These are phyloP conservation scores for Oryzaephilus surinamensis DNA, from an alignment of 1,140 invertebrate genomes.

Conservation along the genomic window DNA sequence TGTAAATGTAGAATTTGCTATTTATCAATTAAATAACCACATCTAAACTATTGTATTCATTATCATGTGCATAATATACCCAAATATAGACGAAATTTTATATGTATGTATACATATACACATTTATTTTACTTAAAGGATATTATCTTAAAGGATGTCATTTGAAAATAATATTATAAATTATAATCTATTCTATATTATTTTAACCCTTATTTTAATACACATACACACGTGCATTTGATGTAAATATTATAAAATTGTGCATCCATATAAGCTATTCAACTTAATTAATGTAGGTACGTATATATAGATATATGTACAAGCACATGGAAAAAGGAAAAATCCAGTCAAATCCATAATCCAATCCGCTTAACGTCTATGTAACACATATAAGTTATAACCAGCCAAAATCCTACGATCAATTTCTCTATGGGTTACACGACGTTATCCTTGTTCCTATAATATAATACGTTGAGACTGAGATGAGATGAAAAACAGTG, in stretches of 20 bases:
- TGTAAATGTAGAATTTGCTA: conserved; percentile 3
- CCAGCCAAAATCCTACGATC: conserved; percentile 22
- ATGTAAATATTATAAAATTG: neutral
- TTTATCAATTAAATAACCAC: neutral
- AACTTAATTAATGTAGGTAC: conserved; percentile 18
- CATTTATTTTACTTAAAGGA: too few relatives aligned
- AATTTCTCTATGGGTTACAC: conserved; percentile 25
- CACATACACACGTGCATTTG: too few relatives aligned
- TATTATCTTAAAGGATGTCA: neutral
- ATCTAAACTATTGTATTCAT: too few relatives aligned
- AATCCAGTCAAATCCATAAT: conserved; percentile 23
- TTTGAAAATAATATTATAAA: neutral
- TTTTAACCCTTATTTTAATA: too few relatives aligned
- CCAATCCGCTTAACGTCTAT: conserved; percentile 25
- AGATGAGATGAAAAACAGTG: too few relatives aligned
- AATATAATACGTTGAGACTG: too few relatives aligned
- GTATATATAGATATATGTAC: conserved; percentile 4
- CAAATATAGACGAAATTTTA: too few relatives aligned
- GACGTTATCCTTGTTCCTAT: conserved; percentile 27
- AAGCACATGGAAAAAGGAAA: conserved; percentile 12
- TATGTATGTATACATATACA: too few relatives aligned
- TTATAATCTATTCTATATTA: neutral
- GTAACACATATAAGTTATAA: conserved; percentile 22
- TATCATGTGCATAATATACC: too few relatives aligned
- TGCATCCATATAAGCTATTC: conserved; percentile 7